Evolutionary conservation across 2,113 vertebrate genomes (phyloP).

Genomic region (Corynorhinus townsendii): DNA sequence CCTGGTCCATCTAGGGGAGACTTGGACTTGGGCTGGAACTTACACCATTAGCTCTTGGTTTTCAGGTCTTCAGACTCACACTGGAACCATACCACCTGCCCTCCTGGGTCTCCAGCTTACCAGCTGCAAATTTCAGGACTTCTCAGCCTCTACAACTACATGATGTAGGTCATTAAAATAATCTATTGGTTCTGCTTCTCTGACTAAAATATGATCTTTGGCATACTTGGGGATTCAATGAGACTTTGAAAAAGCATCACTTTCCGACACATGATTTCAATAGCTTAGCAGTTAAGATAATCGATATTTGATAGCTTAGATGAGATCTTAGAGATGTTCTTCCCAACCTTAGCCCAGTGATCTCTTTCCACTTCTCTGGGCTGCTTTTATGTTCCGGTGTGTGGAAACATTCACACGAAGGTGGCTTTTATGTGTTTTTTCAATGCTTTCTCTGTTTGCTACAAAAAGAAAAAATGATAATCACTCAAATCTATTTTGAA

Average conservation of each 20-base stretch:
- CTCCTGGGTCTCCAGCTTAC: not conserved
- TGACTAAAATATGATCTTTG: not conserved
- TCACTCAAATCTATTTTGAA: too few relatives aligned
- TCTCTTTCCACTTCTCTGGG: not conserved
- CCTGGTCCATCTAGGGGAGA: not conserved
- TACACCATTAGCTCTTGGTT: accelerated
- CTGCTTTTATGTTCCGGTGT: not conserved
- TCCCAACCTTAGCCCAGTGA: not conserved
- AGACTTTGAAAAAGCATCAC: not conserved
- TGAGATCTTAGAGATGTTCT: not conserved
- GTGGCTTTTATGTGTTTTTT: not conserved
- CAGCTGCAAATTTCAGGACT: not conserved
- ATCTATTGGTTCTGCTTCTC: not conserved
- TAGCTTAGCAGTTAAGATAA: not conserved
- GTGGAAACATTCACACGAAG: not conserved
- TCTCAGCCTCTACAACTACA: not conserved
- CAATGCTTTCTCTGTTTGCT: not conserved
- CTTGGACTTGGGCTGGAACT: not conserved
- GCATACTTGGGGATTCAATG: not conserved
- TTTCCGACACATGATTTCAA: not conserved
- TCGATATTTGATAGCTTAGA: not conserved
- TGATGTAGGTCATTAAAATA: not conserved
- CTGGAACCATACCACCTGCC: not conserved
- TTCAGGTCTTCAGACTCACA: not conserved
- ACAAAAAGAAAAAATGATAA: not conserved